Conservation (phyloP, 2,113 vertebrate species). For the Cheirogaleus medius region DNA sequence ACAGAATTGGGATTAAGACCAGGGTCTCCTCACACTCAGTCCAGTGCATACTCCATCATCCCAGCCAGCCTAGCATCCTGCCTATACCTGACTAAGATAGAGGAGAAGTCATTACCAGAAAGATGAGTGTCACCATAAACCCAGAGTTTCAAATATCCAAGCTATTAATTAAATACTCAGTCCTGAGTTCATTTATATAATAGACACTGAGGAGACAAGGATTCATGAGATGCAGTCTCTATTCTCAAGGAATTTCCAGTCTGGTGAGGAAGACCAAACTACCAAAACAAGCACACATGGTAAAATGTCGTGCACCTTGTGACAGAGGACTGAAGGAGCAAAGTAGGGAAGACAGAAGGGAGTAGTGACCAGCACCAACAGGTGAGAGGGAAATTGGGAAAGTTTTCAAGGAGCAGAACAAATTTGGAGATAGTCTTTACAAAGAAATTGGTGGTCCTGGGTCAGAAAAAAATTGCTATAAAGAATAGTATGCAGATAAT, state of each 20-base stretch:
- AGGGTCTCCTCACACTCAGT: not conserved
- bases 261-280: not conserved
- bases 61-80: slow-evolving; percentile 80
- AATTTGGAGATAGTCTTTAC: not conserved
- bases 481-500: not conserved
- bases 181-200: not conserved
- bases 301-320: not conserved
- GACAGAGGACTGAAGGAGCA: not conserved
- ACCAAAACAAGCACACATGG: not conserved
- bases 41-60: not conserved
- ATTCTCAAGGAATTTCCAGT: slow-evolving; percentile 14
- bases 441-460: not conserved
- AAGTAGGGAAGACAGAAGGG: not conserved
- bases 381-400: not conserved
- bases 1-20: not conserved
- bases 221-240: not conserved
- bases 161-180: not conserved
- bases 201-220: not conserved
- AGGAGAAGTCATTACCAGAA: not conserved
- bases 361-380: not conserved
- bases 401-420: not conserved
- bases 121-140: not conserved
- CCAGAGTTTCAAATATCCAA: not conserved
- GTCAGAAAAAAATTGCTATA: not conserved
- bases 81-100: not conserved